Evolutionary conservation across 2,888 invertebrate species (phyloP).

Genomic region (Panzeria rudis): DNA sequence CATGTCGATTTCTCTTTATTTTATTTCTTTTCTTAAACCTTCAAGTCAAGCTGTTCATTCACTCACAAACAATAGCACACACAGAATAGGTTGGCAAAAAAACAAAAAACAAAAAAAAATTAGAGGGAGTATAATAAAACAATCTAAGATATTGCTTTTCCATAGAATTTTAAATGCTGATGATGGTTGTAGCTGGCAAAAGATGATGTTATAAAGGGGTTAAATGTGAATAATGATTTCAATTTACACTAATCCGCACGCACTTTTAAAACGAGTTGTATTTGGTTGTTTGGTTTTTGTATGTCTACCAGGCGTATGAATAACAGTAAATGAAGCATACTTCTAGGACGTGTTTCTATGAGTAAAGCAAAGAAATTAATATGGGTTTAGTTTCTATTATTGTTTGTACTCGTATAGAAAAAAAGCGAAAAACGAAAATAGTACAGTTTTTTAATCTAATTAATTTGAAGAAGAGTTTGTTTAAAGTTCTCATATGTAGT

Average conservation of each 20-base stretch:
- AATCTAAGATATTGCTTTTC: constrained; percentile 59
- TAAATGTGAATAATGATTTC: constrained; percentile 61
- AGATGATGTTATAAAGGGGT: constrained; percentile 62
- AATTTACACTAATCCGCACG: constrained; percentile 47
- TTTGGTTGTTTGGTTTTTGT: constrained; percentile 37
- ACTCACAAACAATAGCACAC: background rate
- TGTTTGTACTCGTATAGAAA: constrained; percentile 15
- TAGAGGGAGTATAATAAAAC: constrained; percentile 22
- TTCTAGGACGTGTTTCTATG: constrained; percentile 30
- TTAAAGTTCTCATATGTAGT: background rate
- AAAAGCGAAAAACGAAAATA: background rate
- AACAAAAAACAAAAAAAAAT: background rate
- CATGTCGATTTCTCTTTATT: constrained; percentile 23
- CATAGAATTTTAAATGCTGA: constrained; percentile 39
- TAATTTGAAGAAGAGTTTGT: constrained; percentile 4
- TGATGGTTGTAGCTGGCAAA: constrained; percentile 5
- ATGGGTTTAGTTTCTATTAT: constrained; percentile 19
- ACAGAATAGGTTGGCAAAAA: background rate
- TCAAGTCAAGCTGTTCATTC: constrained; percentile 5
- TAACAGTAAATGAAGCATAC: constrained; percentile 63
- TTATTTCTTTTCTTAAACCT: constrained; percentile 8
- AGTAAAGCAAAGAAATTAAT: constrained; percentile 2
- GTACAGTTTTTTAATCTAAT: constrained; percentile 39
- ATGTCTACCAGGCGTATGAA: constrained; percentile 32
- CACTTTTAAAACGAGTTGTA: constrained; percentile 45